Conservation (phyloP, 2,113 vertebrate species). For the Setophaga kirtlandii region DNA sequence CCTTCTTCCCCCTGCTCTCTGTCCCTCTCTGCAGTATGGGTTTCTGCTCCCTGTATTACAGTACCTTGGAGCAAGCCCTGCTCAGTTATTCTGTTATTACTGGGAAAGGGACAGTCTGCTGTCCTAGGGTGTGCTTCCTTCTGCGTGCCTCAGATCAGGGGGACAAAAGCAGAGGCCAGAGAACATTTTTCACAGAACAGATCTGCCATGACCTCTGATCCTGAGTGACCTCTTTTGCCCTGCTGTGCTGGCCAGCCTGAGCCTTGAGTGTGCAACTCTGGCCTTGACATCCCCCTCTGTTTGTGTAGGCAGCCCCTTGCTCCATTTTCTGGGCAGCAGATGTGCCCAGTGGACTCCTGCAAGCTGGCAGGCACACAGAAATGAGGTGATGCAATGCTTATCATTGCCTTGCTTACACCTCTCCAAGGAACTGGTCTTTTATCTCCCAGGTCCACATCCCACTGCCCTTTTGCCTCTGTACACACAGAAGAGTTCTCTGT, state of each 20-base stretch:
- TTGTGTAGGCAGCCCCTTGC: background rate
- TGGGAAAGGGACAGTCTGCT: background rate
- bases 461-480: background rate
- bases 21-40: background rate
- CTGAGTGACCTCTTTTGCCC: background rate
- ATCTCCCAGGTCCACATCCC: background rate
- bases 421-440: background rate
- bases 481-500: background rate
- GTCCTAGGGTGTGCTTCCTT: background rate
- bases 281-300: background rate
- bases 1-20: background rate
- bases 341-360: background rate
- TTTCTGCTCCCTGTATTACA: background rate
- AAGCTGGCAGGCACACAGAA: background rate
- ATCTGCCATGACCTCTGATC: background rate
- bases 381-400: background rate
- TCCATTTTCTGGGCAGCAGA: background rate
- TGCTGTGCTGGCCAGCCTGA: background rate
- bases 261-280: background rate
- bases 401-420: background rate
- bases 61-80: background rate
- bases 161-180: background rate
- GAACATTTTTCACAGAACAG: background rate
- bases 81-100: accelerated
- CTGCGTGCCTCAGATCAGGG: accelerated